Conservation (phyloP, 2,797 vertebrate genomes). For the Acrossocheilus fasciatus region DNA sequence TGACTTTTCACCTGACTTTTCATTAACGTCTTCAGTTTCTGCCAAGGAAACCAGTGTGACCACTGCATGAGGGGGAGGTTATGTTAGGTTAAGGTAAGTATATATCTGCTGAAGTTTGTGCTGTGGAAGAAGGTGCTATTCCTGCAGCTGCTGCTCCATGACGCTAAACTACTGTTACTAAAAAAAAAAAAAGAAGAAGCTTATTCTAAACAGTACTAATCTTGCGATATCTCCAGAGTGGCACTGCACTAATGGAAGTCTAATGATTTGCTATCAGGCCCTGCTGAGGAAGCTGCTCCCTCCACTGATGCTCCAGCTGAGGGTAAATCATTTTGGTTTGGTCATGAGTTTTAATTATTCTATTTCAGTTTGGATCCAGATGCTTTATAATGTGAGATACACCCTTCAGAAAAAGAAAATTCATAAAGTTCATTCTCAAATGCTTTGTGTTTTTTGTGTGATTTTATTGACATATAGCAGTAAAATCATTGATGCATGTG, state of each 20-base stretch:
- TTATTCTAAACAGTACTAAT: background rate
- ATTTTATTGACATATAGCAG: background rate
- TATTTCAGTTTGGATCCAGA: slow-evolving; percentile 15
- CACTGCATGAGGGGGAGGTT: background rate
- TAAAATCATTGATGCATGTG: background rate
- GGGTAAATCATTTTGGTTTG: slow-evolving; percentile 32
- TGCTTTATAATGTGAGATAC: background rate
- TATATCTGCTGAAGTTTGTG: slow-evolving; percentile 9
- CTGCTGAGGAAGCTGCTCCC: slow-evolving; percentile 29
- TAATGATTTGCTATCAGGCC: slow-evolving; percentile 42
- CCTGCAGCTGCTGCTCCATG: slow-evolving; percentile 52
- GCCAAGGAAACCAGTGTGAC: background rate
- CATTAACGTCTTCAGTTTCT: background rate
- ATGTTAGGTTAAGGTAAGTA: background rate
- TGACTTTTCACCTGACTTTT: background rate
- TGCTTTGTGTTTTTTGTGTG: background rate
- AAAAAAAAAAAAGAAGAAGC: background rate
- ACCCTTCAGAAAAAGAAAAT: background rate
- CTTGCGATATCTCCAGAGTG: background rate
- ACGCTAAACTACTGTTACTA: slow-evolving; percentile 64
- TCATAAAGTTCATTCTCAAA: background rate
- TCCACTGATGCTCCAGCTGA: slow-evolving; percentile 40
- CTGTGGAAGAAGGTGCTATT: slow-evolving; percentile 10
- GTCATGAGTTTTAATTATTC: background rate
- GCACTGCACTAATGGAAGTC: slow-evolving; percentile 31